Conservation (phyloP, 2,888 invertebrate genomes). For the Trichacis sp. region DNA sequence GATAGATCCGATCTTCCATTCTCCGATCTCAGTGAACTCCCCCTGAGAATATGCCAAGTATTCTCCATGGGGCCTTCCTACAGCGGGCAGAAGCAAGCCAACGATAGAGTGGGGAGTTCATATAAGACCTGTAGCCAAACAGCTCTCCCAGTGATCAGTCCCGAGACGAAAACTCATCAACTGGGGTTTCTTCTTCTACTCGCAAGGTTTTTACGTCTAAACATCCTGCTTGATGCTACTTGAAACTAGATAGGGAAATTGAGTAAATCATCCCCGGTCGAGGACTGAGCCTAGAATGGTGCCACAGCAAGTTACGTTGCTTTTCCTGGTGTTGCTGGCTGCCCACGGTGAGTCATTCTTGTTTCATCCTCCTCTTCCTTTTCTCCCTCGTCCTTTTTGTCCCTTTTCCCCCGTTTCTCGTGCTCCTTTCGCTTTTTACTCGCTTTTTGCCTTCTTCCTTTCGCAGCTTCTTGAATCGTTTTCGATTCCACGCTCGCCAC, state of each 20-base stretch:
- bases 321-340: constrained; percentile 58
- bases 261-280: constrained; percentile 43
- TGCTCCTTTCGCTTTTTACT: too few species aligned
- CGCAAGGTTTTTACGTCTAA: constrained; percentile 30
- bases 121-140: constrained; percentile 67
- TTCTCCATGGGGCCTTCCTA: constrained; percentile 60
- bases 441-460: too few species aligned
- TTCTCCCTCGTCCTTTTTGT: constrained; percentile 5
- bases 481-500: constrained; percentile 23
- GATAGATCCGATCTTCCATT: too few species aligned
- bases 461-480: constrained; percentile 3
- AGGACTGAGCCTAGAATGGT: constrained; percentile 53
- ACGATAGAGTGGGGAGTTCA: constrained; percentile 65
- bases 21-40: too few species aligned
- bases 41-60: constrained; percentile 57
- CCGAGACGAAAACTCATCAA: constrained; percentile 68
- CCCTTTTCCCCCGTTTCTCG: constrained; percentile 7
- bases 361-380: constrained; percentile 16
- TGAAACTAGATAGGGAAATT: constrained; percentile 40
- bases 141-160: constrained; percentile 68
- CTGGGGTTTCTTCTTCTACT: constrained; percentile 54
- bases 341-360: constrained; percentile 58
- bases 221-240: constrained; percentile 45
- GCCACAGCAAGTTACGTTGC: constrained; percentile 53
- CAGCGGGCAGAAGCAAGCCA: constrained; percentile 53